A percentile compares a stretch with the other conserved stretches of the same genome.
Evolutionary conservation across 2,797 vertebrate species (phyloP).

Genomic region (Aphelocoma californica): DNA sequence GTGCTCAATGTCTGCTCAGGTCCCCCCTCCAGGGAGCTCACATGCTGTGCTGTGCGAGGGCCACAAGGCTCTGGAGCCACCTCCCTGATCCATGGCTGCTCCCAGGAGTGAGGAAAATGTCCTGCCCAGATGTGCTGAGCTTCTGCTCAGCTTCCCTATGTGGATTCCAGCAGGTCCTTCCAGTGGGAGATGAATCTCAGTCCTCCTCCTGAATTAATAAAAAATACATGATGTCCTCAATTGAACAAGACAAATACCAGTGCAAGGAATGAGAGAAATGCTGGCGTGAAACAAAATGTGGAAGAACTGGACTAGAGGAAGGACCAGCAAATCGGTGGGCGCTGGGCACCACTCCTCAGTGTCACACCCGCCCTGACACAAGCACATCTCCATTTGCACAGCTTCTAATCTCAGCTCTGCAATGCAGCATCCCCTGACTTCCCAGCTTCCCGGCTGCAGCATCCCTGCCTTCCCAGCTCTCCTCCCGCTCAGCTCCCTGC

Average conservation of each 20-base stretch:
- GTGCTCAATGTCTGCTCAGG: not conserved
- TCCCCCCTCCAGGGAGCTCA: not conserved
- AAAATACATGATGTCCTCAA: not conserved
- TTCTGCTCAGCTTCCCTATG: not conserved
- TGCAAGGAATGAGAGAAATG: not conserved
- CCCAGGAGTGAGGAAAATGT: not conserved
- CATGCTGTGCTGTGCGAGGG: fast-evolving
- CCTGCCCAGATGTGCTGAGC: fast-evolving
- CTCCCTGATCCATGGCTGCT: not conserved
- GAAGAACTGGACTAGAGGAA: not conserved
- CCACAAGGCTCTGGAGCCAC: not conserved
- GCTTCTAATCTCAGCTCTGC: constrained; percentile 52
- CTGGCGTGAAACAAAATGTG: not conserved
- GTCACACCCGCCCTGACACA: constrained; percentile 18
- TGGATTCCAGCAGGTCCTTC: not conserved
- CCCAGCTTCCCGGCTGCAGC: constrained; percentile 26
- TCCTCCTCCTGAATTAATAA: not conserved
- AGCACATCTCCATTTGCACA: constrained; percentile 35
- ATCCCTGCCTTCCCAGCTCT: constrained; percentile 42
- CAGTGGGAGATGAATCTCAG: not conserved
- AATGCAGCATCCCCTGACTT: constrained; percentile 61
- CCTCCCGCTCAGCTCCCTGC: not conserved
- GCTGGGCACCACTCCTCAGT: not conserved
- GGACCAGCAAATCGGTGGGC: not conserved
- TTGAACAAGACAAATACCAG: constrained; percentile 4